These are phyloP conservation scores for Germaria angustata DNA, from an alignment of 2,888 invertebrate species.

Conservation along the genomic window DNA sequence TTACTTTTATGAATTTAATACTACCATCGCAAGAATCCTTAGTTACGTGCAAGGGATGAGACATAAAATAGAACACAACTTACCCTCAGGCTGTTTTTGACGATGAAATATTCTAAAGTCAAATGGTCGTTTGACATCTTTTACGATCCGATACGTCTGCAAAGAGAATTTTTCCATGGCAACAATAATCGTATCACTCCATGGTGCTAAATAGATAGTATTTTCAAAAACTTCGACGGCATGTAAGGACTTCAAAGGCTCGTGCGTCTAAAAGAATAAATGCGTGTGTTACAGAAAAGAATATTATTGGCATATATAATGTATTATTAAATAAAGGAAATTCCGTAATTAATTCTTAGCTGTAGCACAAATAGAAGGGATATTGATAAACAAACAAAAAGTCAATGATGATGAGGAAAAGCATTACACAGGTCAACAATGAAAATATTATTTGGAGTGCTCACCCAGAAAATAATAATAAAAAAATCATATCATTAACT, in stretches of 20 bases:
- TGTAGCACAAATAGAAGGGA: no score
- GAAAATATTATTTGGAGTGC: no score
- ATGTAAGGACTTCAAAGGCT: conserved; percentile 81
- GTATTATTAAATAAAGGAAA: background rate
- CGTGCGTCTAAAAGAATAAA: conserved; percentile 70
- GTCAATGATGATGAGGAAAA: no score
- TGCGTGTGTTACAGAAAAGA: background rate
- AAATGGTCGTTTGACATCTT: conserved; percentile 83
- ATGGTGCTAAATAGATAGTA: conserved; percentile 86
- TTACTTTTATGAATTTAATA: conserved; percentile 21
- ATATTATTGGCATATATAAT: background rate
- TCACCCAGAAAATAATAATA: no score
- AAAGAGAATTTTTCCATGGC: conserved; percentile 83
- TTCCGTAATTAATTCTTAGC: background rate
- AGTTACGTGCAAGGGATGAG: background rate
- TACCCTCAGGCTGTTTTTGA: conserved; percentile 87
- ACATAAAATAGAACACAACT: conserved; percentile 40
- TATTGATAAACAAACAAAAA: no score
- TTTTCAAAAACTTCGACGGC: conserved; percentile 88
- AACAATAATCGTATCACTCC: conserved; percentile 84
- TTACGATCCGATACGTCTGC: conserved; percentile 80
- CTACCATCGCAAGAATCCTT: background rate
- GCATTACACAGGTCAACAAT: no score
- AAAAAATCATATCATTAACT: no score
- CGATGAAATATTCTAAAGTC: conserved; percentile 88